Evolutionary conservation across 2,888 invertebrate species (phyloP), one percentile per base, ranked within the genome.

Genomic region (Dynastes maya): DNA sequence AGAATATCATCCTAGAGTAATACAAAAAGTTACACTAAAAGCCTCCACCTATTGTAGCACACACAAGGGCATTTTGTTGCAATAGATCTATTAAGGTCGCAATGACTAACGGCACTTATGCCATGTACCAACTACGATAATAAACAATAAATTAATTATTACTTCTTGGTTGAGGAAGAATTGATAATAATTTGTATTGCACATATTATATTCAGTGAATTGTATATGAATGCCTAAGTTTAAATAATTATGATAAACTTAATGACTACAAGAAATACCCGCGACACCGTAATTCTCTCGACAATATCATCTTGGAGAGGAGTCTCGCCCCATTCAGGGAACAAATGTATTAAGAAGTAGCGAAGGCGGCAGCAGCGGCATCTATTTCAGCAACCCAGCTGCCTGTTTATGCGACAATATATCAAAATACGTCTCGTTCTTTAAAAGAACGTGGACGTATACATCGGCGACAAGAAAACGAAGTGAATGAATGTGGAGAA

Each of bases 401-500:
- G 45, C 45, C 45, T 68, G 49, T 68, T 68, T 68, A 68, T 51
- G 51, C 68, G 68, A 29, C 51, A 68, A 68, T 68, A 68, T 68
- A 68, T 68, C 68, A 68, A 68, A 68, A 68, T 68, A 68, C 68
- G 27, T 68, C 51, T 53, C 51, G 49, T 4, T 67, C 45, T 67
- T 45, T 67, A 67, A 51, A 51, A 32, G 22, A 27, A 32, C 32
- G 32, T 32, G 32, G 49, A 22, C 67, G 49, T 68, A 68, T 27
- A 68, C 51, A 29, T 51, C 51, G n/a, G 63, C 16, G 63, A 63
- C 74, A 64, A 29, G 74, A 75, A 64, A 61, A 55, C 49, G 63
- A 63, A 37, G 61, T n/a, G 72, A 75, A 78, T 75, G 65, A 75
- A 65, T 40, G 68, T 29, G 37, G 65, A 77, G 75, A 68, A 77